Percentiles rank a stretch among this genome's conserved stretches.
Evolutionary conservation across 2,797 vertebrate species (phyloP).

Genomic region (Tinamus major): DNA sequence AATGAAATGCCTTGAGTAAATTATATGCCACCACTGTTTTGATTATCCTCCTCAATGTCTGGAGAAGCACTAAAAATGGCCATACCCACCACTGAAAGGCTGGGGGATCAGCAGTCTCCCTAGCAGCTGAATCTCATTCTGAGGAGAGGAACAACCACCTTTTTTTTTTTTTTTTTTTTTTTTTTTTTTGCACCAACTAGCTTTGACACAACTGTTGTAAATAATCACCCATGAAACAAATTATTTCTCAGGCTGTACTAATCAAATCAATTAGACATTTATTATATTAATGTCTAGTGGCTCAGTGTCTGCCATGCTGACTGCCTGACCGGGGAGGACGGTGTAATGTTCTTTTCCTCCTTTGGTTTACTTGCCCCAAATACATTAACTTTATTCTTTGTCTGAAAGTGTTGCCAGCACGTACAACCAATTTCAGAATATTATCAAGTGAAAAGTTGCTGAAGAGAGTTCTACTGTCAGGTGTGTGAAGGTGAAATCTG

Average conservation of each 20-base stretch:
- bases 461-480: neutral
- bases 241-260: rapidly evolving
- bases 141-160: neutral
- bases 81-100: neutral
- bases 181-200: neutral
- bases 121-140: rapidly evolving
- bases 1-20: conserved; percentile 68
- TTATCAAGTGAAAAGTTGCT: neutral
- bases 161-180: neutral
- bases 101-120: neutral
- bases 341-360: rapidly evolving
- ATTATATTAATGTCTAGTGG: neutral
- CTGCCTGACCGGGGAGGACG: neutral
- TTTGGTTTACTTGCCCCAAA: rapidly evolving
- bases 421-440: neutral
- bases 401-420: rapidly evolving
- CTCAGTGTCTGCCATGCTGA: rapidly evolving
- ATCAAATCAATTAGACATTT: neutral
- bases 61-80: neutral
- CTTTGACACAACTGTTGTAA: rapidly evolving
- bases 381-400: neutral
- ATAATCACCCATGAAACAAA: neutral
- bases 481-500: rapidly evolving
- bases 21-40: conserved; percentile 21
- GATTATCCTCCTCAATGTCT: conserved; percentile 15